Evolutionary conservation across 2,797 vertebrate species (phyloP).

Genomic region (Chrosomus eos): DNA sequence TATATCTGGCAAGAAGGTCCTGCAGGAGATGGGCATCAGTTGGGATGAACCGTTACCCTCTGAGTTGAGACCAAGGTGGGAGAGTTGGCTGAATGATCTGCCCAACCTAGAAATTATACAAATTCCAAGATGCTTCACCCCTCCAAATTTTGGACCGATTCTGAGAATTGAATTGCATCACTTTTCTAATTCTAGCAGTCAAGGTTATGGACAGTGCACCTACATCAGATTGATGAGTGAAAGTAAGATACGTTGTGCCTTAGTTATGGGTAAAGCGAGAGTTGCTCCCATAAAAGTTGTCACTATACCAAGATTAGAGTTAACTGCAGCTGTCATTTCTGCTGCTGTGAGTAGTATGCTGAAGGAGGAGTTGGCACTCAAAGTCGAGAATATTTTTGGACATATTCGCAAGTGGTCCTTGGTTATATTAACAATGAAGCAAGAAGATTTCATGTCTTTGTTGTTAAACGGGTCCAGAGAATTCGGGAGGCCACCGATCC

Average conservation of each 20-base stretch:
- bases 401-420: no score
- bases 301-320: no score
- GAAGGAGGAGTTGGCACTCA: not conserved
- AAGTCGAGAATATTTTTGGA: no score
- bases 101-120: constrained; percentile 18
- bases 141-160: constrained; percentile 10
- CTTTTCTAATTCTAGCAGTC: constrained; percentile 31
- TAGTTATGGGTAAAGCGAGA: no score
- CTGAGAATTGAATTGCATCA: constrained; percentile 39
- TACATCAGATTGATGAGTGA: constrained; percentile 13
- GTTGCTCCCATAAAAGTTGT: no score
- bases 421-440: no score
- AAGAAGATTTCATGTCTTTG: no score
- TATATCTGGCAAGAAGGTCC: constrained; percentile 5
- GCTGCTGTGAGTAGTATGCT: not conserved
- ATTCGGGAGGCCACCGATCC: no score
- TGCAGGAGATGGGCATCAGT: constrained; percentile 42
- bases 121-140: constrained; percentile 24
- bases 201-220: not conserved
- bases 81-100: constrained; percentile 43
- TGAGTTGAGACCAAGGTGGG: constrained; percentile 20
- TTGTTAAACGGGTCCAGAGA: no score
- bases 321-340: no score
- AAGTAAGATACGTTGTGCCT: no score
- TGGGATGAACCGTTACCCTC: constrained; percentile 50